Base-by-base conservation (phyloP, 2,113 vertebrate genomes). In the Phalacrocorax pelagicus region DNA sequence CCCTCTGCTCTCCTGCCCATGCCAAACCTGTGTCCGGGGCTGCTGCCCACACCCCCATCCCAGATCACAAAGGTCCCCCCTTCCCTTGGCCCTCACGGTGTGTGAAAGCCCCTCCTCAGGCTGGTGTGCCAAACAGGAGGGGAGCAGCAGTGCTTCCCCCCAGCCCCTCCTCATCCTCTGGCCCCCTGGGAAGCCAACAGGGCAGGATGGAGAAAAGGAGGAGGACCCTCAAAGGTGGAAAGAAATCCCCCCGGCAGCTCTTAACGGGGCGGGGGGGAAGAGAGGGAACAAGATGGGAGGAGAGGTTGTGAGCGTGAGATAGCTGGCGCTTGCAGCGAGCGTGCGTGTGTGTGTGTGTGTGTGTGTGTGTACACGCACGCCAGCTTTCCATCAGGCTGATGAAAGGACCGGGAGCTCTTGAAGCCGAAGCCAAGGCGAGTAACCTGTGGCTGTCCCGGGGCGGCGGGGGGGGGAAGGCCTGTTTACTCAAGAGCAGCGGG, bases 401-500 rank as follows among this genome's bases (percentile, higher is more conserved):
- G 44, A 59, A 61, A 89, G 24, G 9, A 54, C 40, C 5, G 3
- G 70, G 81, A 92, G 55, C 67, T 78, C 86, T 51, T 49, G 80
- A 70, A 95, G 86, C 63, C 2, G 13, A 47, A 77, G 92, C 81
- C 74, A 29, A 86, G 84, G 72, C 2, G n/a, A 83, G 74, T 9
- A 79, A 86, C 69, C 57, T 92, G 89, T 94, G 84, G 36, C 90
- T 84, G 72, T 69, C 86, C 81, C 6, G 74, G 49, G 40, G 21
- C 16, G n/a, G 12, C 6, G 26, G 13, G 32, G 66, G 66, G 62
- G 49, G 36, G 11, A 9, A 22, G 85, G 22, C 5, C 40, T 77
- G 26, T 85, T 95, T 52, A 6, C 80, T 22, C n/a, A 29, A 47
- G 88, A 91, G 80, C 86, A 42, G 61, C 65, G 58, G 74, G 59